Base-by-base conservation (phyloP, 2,113 vertebrate species). In the Hepsetus odoe region DNA sequence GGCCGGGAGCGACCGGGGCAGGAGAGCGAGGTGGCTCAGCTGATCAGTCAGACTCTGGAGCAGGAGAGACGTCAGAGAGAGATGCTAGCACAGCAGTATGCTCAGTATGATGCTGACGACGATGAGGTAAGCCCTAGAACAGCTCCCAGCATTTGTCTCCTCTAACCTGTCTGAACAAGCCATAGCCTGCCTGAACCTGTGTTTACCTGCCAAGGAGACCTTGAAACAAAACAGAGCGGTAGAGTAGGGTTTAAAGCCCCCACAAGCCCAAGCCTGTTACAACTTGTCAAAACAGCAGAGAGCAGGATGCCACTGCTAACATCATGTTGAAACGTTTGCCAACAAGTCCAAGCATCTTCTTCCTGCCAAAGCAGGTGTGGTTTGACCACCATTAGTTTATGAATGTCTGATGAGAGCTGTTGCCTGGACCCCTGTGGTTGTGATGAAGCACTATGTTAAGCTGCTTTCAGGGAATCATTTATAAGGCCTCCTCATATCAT, bases 31-130 rank as follows among this genome's bases (percentile, higher is more conserved):
- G 98, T 99, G 83, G 97, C 97, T 0, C 95, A 97, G 32, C 88
- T 99, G 85, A 99, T 99, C 82, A 98, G 97, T 86, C 98, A 99
- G 87, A 99, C 98, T 2, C 91, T 99, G 85, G 97, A 99, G 75
- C 97, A 99, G 76, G 97, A 99, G 84, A 90, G 95, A 40, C 95
- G 94, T 74, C 97, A 99, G 90, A 90, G 96, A 81, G 98, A 99
- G 84, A 90, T 98, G 76, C 92, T 99, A 72, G 98, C 99, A 87
- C 97, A 97, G 83, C 98, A 98, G 82, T 98, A 99, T 20, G 95
- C 94, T 20, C 97, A 98, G 35, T 99, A 98, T 0, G 97, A 98
- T 0, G 97, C 96, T 0, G 96, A 99, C 11, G 97, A 99, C 14
- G 97, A 99, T 2, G 96, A 99, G 97, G 97, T 98, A 92, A 91